Evolutionary conservation across 2,797 vertebrate genomes (phyloP).

Genomic region (Ciconia nigra): DNA sequence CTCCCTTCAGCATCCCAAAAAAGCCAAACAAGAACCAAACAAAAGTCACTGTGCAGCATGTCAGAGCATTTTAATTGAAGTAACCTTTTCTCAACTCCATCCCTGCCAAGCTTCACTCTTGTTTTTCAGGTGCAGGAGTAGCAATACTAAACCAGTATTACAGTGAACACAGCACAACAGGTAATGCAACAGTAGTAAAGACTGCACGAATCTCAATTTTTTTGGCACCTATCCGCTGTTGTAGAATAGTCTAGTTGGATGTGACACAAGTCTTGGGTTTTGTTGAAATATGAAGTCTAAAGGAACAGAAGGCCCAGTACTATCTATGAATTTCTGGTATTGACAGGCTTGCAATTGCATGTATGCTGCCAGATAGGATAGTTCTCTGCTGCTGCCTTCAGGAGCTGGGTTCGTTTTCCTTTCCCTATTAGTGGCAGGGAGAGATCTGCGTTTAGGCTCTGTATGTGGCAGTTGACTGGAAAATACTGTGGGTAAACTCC

Average conservation of each 20-base stretch:
- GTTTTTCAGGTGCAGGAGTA: neutral
- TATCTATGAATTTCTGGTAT: neutral
- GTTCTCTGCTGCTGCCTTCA: neutral
- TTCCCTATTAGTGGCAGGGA: neutral
- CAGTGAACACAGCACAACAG: too few relatives aligned
- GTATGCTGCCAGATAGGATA: neutral
- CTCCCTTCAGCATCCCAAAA: neutral
- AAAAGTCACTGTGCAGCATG: neutral
- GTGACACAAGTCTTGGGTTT: neutral
- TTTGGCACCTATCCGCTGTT: neutral
- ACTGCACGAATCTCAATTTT: fast-evolving
- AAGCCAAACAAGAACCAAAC: neutral
- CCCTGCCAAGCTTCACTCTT: neutral
- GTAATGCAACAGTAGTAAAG: neutral
- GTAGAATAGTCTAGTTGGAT: neutral
- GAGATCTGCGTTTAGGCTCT: neutral
- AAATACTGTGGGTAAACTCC: neutral
- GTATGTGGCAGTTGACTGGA: neutral
- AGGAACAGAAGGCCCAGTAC: neutral
- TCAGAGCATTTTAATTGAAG: neutral
- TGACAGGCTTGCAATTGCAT: neutral
- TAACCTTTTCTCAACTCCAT: neutral
- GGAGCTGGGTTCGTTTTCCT: neutral
- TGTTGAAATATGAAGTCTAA: neutral
- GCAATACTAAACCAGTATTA: neutral